Evolutionary conservation across 2,888 invertebrate genomes (phyloP), one percentile per base, ranked within the genome.

Genomic region (Cancer borealis): DNA sequence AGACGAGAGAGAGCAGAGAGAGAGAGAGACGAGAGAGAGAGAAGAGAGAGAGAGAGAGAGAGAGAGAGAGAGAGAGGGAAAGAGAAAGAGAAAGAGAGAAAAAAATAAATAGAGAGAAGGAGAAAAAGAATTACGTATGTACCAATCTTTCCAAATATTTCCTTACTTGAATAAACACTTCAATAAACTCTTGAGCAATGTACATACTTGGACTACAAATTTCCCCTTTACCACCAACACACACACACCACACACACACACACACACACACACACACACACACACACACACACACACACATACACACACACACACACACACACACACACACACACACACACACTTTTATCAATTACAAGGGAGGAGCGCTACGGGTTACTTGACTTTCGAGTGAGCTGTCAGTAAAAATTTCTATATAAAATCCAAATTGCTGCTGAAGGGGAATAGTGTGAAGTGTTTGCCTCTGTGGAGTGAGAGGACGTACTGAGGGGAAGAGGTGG

Each of bases 231-330:
- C 49, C 10, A 49, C 49, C n/a, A n/a, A n/a, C 30, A 90, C 54
- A 49, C 5, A 90, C 54, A 90, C 54, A 90, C 54, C n/a, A 5
- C 30, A 90, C 54, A 49, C 5, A 90, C 54, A 90, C 54, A 90
- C 54, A 49, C 90, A 90, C 54, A 90, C 54, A 90, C n/a, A 90
- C n/a, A 90, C 54, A 21, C n/a, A 90, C 90, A 90, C 90, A 90
- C 49, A 90, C 49, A 49, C 90, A 90, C 49, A 46, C 90, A 10
- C 88, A 30, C 21, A 91, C 60, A 91, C 66, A 91, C 66, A 91
- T 39, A 39, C 45, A 91, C 66, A 91, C 66, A 91, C 66, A 91
- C 66, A 91, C 66, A 60, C 91, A 91, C 66, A 91, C 66, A 91
- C 30, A 91, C 30, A 91, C 66, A 60, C 30, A 91, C 91, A 91